Evolutionary conservation across 2,888 invertebrate genomes (phyloP), one percentile per base, ranked within the genome.

Genomic region (Eupithecia abbreviata): DNA sequence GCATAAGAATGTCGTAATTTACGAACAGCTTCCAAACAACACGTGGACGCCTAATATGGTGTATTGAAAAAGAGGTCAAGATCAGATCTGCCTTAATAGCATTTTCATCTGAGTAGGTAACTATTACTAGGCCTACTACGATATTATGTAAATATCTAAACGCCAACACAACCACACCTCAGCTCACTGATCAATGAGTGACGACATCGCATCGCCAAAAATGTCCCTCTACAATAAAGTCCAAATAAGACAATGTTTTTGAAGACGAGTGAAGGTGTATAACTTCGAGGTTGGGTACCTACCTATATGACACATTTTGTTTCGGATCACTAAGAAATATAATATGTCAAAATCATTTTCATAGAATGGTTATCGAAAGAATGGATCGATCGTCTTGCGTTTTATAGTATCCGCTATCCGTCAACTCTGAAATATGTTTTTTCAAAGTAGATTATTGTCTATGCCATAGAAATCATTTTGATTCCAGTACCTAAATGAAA

Each of bases 1-100:
- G 86, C 90, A 92, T 92, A 91, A 88, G 89, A 83, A 89, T 90
- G 85, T 84, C 77, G 80, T 78, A 81, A 81, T 80, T 79, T 10
- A 83, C 85, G 84, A 86, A 87, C 85, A n/a, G 69, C 69, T 69
- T 85, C 83, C 42, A 18, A 66, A 86, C 72, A 76, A 77, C 72
- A 79, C 77, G 82, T 79, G 77, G 82, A 80, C 84, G 92, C 93
- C 49, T 47, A 47, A 69, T 47, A 69, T 18, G 69, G 47, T 18
- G 18, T 47, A 69, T 30, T 47, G 86, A 86, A 85, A 73, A 73
- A 66, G 74, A 77, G 74, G 74, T 73, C 74, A 73, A 58, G 42
- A 71, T 71, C 71, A 43, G 43, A 71, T 55, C 71, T 62, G 62
- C 80, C 58, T 72, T 30, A 45, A 49, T 69, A 13, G 43, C 13